These are phyloP conservation scores for Anomalospiza imberbis DNA, from an alignment of 2,797 vertebrate genomes.

Conservation along the genomic window DNA sequence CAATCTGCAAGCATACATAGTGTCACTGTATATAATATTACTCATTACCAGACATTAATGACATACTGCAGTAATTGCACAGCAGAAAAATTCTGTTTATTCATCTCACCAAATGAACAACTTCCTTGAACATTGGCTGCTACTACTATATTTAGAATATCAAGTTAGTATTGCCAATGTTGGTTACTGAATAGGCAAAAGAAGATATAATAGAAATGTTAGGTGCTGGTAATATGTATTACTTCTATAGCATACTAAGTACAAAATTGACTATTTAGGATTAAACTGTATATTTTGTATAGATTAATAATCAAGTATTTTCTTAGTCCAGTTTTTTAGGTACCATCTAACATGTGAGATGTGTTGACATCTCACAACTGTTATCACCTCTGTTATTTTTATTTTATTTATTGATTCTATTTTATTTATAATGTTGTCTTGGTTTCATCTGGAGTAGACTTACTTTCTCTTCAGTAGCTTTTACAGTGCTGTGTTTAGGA, in stretches of 20 bases:
- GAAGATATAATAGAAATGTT: background rate
- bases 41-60: slow-evolving; percentile 4
- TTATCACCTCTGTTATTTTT: background rate
- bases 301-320: background rate
- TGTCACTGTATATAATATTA: slow-evolving; percentile 32
- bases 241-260: background rate
- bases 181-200: slow-evolving; percentile 30
- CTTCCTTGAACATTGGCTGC: background rate
- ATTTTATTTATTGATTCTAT: background rate
- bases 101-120: background rate
- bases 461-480: background rate
- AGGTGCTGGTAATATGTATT: background rate
- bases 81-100: background rate
- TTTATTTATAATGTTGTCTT: background rate
- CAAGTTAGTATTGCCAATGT: background rate
- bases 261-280: background rate
- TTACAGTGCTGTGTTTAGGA: background rate
- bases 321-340: background rate
- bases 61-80: background rate
- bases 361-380: too few species aligned
- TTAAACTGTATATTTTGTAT: background rate
- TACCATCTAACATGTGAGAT: too few species aligned
- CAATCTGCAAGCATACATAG: background rate
- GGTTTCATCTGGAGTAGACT: background rate
- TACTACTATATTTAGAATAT: background rate